A percentile compares a stretch with the other conserved stretches of the same genome.
These are phyloP conservation scores for Prinia subflava DNA, from an alignment of 2,113 vertebrate species.

Conservation along the genomic window DNA sequence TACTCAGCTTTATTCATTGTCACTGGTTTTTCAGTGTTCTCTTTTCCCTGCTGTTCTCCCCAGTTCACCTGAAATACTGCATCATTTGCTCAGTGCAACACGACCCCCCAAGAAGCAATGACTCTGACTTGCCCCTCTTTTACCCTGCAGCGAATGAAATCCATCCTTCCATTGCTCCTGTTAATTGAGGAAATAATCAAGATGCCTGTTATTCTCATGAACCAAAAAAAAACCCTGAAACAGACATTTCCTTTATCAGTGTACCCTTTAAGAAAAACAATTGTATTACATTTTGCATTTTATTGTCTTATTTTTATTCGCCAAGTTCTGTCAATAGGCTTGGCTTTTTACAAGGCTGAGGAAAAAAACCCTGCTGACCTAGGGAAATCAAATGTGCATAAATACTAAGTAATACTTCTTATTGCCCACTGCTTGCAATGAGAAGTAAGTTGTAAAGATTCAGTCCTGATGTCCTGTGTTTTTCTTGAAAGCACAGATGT, in stretches of 20 bases:
- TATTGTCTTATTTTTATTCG: neutral
- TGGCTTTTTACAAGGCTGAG: neutral
- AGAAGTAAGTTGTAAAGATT: neutral
- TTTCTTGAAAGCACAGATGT: neutral
- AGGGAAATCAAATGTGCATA: neutral
- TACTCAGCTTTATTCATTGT: neutral
- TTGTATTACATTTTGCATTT: neutral
- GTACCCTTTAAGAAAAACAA: neutral
- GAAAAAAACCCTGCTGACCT: neutral
- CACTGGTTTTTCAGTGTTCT: neutral
- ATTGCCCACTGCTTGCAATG: neutral
- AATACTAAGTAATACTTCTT: neutral
- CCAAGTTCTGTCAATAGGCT: neutral
- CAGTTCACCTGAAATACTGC: neutral
- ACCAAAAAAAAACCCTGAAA: neutral
- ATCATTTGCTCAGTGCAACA: neutral
- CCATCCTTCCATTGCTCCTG: neutral
- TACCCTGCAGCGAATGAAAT: neutral
- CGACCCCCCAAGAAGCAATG: neutral
- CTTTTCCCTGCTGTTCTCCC: neutral
- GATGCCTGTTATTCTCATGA: neutral
- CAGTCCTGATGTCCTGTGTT: neutral
- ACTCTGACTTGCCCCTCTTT: neutral
- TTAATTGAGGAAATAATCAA: neutral
- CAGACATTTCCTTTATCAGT: neutral